These are phyloP conservation scores for Polydesmus complanatus DNA, from an alignment of 2,888 invertebrate species.

Conservation along the genomic window DNA sequence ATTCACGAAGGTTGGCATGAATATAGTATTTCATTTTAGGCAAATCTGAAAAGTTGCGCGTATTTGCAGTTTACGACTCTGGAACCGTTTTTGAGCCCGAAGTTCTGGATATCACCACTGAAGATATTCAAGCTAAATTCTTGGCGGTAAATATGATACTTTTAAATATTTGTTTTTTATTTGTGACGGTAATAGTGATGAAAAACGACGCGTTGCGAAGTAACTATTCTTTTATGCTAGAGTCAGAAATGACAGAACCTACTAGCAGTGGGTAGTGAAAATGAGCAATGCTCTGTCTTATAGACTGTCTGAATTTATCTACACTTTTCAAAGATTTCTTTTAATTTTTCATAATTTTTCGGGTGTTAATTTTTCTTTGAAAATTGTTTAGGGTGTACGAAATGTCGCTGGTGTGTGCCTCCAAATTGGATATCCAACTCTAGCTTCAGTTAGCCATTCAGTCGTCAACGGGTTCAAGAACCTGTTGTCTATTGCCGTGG, in stretches of 20 bases:
- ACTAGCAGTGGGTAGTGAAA: neutral
- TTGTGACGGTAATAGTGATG: neutral
- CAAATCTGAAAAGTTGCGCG: slow-evolving; percentile 3
- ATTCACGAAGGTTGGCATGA: slow-evolving; percentile 53
- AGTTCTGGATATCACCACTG: slow-evolving; percentile 94
- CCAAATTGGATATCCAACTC: slow-evolving; percentile 85
- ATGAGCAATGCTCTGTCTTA: neutral
- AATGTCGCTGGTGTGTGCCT: slow-evolving; percentile 89
- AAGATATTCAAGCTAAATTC: slow-evolving; percentile 82
- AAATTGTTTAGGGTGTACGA: slow-evolving; percentile 55
- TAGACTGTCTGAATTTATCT: neutral
- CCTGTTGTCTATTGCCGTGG: slow-evolving; percentile 88
- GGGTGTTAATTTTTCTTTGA: neutral
- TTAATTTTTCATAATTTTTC: slow-evolving; percentile 4
- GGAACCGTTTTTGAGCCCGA: slow-evolving; percentile 95
- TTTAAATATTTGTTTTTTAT: too few species aligned
- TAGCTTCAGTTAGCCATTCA: slow-evolving; percentile 94
- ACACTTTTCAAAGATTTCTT: neutral
- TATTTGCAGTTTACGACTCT: slow-evolving; percentile 75
- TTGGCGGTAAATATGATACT: slow-evolving; percentile 41
- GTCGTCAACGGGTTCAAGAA: slow-evolving; percentile 97
- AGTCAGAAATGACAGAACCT: slow-evolving; percentile 5
- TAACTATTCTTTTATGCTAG: neutral
- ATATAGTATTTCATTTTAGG: slow-evolving; percentile 2
- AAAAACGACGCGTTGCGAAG: neutral